Conservation (phyloP, 2,113 vertebrate genomes). For the Sinocyclocheilus maitianheensis region DNA sequence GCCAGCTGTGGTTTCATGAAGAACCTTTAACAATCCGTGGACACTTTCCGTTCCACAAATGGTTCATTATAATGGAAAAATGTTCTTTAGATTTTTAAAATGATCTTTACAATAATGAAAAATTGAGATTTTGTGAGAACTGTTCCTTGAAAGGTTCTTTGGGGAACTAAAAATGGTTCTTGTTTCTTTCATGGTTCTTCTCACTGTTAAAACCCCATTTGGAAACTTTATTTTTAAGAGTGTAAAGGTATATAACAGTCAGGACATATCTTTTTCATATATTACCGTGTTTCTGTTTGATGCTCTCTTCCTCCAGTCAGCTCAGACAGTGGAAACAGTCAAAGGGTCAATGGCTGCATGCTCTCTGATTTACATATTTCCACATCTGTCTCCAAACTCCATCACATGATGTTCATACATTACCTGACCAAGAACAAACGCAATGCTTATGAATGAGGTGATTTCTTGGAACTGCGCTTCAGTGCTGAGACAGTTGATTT, state of each 20-base stretch:
- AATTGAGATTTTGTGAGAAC: too few species aligned
- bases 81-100: neutral
- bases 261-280: neutral
- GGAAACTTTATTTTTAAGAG: neutral
- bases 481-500: neutral
- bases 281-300: neutral
- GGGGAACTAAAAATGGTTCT: too few species aligned
- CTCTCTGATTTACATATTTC: neutral
- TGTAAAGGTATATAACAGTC: neutral
- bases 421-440: neutral
- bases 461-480: neutral
- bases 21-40: neutral
- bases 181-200: neutral
- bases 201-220: neutral
- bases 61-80: neutral
- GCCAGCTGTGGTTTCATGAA: neutral
- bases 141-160: too few species aligned
- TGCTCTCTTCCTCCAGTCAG: neutral
- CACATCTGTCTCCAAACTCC: neutral
- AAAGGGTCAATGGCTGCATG: neutral
- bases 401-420: neutral
- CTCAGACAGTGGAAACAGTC: neutral
- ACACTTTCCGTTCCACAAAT: neutral
- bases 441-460: neutral
- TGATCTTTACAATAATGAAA: neutral